phyloP scores from a whole-genome alignment of 2,113 vertebrate genomes.

The Tupaia chinensis region DNA sequence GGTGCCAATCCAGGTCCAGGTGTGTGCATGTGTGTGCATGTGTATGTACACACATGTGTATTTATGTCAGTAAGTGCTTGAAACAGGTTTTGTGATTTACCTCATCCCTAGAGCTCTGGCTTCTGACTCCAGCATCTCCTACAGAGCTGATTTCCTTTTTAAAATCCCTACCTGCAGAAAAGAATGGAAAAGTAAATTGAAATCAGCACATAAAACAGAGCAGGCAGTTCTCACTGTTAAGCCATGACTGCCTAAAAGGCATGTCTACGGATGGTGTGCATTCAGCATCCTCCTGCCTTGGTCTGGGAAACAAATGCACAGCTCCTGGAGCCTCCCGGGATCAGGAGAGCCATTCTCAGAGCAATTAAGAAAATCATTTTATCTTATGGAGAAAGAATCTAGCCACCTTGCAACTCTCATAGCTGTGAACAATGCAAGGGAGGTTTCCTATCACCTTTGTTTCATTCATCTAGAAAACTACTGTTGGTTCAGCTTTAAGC shows the following conservation, averaged over 20 bases:
- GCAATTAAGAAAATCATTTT: background rate
- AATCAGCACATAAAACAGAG: fast-evolving
- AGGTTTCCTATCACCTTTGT: fast-evolving
- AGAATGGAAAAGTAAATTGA: fast-evolving
- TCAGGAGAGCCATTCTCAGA: fast-evolving
- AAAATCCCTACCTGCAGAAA: background rate
- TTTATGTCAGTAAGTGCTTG: fast-evolving
- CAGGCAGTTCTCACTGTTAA: too few relatives aligned
- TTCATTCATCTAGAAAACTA: background rate
- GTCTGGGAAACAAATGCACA: fast-evolving
- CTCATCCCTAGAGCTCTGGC: background rate
- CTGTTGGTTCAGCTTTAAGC: fast-evolving
- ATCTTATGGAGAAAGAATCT: too few relatives aligned
- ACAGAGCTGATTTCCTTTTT: background rate
- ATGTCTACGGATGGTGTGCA: fast-evolving
- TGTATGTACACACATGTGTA: fast-evolving
- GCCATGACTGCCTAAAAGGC: fast-evolving
- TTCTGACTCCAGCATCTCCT: fast-evolving
- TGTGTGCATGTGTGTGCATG: fast-evolving
- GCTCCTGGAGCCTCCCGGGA: background rate
- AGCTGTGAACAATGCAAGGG: fast-evolving
- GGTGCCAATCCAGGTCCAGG: background rate
- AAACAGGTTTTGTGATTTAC: background rate
- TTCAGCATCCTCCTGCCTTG: background rate
- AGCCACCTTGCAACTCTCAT: background rate